These are phyloP conservation scores for Cephus pygmeus DNA, from an alignment of 2,888 invertebrate genomes.

Conservation along the genomic window DNA sequence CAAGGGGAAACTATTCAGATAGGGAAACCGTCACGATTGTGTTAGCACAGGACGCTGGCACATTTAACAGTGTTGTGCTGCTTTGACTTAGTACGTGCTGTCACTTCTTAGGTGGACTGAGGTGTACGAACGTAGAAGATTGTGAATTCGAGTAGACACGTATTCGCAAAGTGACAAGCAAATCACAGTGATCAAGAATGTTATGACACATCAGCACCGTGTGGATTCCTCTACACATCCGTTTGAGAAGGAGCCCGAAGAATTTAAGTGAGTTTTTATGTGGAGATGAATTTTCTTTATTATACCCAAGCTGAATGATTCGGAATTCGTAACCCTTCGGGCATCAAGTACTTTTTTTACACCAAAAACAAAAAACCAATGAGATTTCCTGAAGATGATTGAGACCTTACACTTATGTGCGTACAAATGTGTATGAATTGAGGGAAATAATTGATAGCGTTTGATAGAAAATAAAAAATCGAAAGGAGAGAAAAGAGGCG, in stretches of 20 bases:
- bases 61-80: not conserved
- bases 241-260: not conserved
- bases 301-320: not conserved
- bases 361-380: no score
- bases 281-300: not conserved
- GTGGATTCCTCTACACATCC: not conserved
- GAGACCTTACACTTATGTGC: no score
- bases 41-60: slow-evolving; percentile 20
- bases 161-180: not conserved
- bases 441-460: no score
- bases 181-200: not conserved
- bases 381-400: no score
- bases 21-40: slow-evolving; percentile 30
- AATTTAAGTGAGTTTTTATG: not conserved
- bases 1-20: slow-evolving; percentile 27
- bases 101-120: not conserved
- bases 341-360: no score
- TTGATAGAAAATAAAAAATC: no score
- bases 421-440: no score
- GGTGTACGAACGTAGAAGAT: not conserved
- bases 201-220: not conserved
- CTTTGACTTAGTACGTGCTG: not conserved
- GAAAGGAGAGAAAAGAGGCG: no score
- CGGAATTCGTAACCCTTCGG: not conserved
- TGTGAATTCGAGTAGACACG: not conserved